Evolutionary conservation across 2,888 invertebrate genomes (phyloP).

Genomic region (Lysandra coridon): DNA sequence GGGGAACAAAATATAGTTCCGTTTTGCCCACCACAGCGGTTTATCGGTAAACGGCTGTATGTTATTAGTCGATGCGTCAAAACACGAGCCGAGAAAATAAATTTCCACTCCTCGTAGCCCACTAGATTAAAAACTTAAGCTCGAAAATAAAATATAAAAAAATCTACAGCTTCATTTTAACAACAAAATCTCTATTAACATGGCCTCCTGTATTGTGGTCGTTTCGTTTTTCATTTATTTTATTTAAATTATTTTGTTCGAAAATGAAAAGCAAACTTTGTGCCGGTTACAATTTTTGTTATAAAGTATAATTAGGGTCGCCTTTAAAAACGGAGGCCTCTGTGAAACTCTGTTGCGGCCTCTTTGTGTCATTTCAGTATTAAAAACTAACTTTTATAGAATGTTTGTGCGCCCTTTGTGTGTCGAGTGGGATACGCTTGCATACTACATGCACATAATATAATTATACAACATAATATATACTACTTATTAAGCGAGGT

Average conservation of each 20-base stretch:
- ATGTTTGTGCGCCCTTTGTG: constrained; percentile 12
- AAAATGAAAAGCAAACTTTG: constrained; percentile 12
- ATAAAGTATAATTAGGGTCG: constrained; percentile 29
- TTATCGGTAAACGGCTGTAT: background rate
- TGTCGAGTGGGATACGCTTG: background rate
- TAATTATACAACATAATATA: no score
- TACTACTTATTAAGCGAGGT: background rate
- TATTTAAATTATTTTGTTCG: constrained; percentile 13
- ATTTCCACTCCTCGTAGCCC: no score
- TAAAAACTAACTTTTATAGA: constrained; percentile 19
- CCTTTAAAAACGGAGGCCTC: constrained; percentile 21
- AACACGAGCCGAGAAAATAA: background rate
- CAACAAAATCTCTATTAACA: background rate
- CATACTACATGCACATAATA: background rate
- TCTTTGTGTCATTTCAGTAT: constrained; percentile 24
- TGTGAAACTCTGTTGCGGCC: constrained; percentile 21
- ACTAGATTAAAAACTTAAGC: background rate
- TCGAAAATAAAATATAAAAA: background rate
- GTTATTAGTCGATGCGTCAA: background rate
- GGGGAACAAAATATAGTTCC: background rate
- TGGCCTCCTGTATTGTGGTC: background rate
- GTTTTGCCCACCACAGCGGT: background rate
- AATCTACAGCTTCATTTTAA: background rate
- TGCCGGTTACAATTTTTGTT: constrained; percentile 24
- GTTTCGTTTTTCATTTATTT: background rate